Evolutionary conservation across 1,140 invertebrate species (phyloP), one percentile per base, ranked within the genome.

Genomic region (Ylistrum balloti): DNA sequence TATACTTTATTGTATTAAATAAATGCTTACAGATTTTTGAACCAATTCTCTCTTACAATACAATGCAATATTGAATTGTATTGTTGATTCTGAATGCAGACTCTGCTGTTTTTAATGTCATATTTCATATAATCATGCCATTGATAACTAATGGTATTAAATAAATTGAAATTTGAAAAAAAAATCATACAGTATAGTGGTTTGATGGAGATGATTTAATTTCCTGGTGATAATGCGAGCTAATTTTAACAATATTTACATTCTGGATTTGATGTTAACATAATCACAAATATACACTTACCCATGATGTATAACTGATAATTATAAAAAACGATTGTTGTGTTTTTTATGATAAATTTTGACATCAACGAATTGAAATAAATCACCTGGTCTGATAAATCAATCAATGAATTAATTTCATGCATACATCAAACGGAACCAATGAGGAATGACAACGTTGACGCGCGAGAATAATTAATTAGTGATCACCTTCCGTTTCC

Each of bases 401-500:
- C n/a, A n/a, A 85, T 33, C 32, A 88, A 48, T 41, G 28, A n/a
- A 87, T 32, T 38, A 89, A 15, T 86, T 89, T 33, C 20, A 85
- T 89, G 88, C 38, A 92, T 88, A 86, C 91, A 88, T 85, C 91
- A 17, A 85, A 87, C 17, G 85, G 86, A 86, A 33, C 56, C 85
- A 33, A 33, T 33, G 22, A n/a, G 33, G 20, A 41, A 13, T 87
- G 74, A 34, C 45, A 33, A 90, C 33, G 86, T 20, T 88, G 33
- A 28, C 28, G 35, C 11, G 35, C 0, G 9, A 20, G 22, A 74
- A 17, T 10, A 74, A 33, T 87, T 87, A 90, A 48, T 92, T 90
- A 45, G 41, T 45, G 41, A 85, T 86, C 87, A 93, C 92, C 92
- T 87, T 88, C 86, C 88, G 90, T 89, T 93, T 15, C 41, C 74